phyloP scores from a whole-genome alignment of 2,113 vertebrate species.

The Grantiella picta region DNA sequence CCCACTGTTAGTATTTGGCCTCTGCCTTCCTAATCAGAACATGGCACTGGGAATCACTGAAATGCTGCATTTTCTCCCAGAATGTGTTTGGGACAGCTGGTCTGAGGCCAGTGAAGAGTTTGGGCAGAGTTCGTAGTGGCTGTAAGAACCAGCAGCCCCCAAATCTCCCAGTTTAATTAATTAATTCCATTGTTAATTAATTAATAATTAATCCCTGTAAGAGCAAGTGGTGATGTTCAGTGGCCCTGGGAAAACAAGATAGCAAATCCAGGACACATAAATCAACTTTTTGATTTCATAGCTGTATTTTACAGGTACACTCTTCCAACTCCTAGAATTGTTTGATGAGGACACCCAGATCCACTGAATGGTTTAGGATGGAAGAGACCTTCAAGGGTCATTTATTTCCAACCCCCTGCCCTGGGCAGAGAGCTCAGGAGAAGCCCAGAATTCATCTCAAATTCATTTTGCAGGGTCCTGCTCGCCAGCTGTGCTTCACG shows the following conservation, averaged over 20 bases:
- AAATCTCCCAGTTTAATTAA: not conserved
- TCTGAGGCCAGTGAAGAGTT: not conserved
- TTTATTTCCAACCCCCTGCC: not conserved
- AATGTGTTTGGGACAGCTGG: not conserved
- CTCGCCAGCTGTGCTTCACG: not conserved
- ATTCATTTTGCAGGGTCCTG: not conserved
- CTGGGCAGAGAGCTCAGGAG: not conserved
- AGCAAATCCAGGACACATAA: not conserved
- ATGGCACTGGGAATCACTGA: accelerated
- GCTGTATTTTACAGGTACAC: not conserved
- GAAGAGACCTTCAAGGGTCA: not conserved
- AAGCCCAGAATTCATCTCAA: not conserved
- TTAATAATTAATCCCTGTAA: not conserved
- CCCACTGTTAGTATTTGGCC: accelerated
- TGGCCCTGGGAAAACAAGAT: not conserved
- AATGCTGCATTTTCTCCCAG: not conserved
- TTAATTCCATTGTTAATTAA: no score
- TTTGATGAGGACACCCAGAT: not conserved
- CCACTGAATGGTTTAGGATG: not conserved
- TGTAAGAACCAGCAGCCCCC: not conserved
- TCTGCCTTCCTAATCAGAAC: not conserved
- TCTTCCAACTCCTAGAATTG: no score
- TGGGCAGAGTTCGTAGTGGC: not conserved
- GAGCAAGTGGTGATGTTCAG: not conserved
- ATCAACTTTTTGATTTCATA: accelerated